Evolutionary conservation across 2,797 vertebrate genomes (phyloP).

Genomic region (Prionace glauca): DNA sequence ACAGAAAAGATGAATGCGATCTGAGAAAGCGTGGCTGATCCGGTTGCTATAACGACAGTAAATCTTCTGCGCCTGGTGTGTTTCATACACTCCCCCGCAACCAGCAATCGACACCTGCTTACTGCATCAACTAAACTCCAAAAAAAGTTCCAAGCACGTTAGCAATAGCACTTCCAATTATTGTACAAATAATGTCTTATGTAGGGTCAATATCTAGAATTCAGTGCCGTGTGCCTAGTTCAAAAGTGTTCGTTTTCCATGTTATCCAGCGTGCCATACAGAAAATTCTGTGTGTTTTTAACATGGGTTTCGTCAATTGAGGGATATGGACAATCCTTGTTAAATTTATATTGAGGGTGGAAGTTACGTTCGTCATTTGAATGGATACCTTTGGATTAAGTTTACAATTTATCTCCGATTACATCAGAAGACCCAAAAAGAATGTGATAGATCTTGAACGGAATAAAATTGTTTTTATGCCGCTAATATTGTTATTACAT

Average conservation of each 20-base stretch:
- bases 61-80: constrained; percentile 62
- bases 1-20: constrained; percentile 62
- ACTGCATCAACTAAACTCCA: constrained; percentile 13
- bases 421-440: background rate
- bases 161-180: constrained; percentile 12
- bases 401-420: background rate
- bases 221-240: background rate
- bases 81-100: constrained; percentile 40
- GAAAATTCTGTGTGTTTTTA: background rate
- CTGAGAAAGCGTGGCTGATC: constrained; percentile 62
- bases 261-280: background rate
- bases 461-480: constrained; percentile 8
- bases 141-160: background rate
- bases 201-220: constrained; percentile 19
- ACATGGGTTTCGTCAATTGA: background rate
- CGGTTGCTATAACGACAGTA: constrained; percentile 72
- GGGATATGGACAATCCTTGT: background rate
- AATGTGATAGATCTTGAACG: constrained; percentile 33
- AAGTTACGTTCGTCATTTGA: background rate
- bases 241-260: background rate
- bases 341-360: background rate
- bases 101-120: constrained; percentile 37
- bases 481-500: background rate
- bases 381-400: background rate
- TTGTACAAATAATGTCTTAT: background rate